A percentile compares a stretch with the other conserved stretches of the same genome.
phyloP scores from a whole-genome alignment of 2,113 vertebrate species.

The Prolemur simus region DNA sequence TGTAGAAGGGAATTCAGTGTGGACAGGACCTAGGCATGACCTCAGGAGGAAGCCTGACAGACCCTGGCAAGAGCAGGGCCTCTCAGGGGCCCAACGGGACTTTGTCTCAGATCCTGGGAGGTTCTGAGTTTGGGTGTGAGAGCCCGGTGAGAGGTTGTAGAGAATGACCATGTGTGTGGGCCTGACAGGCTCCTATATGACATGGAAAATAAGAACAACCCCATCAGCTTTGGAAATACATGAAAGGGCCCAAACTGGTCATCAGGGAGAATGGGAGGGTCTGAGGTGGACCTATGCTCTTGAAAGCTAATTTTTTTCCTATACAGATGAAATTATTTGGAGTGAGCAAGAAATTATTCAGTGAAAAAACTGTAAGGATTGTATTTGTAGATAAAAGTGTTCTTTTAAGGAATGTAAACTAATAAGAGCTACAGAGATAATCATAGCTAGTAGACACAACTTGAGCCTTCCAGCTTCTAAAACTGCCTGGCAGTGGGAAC shows the following conservation, averaged over 20 bases:
- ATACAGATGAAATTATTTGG: not conserved
- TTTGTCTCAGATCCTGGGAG: not conserved
- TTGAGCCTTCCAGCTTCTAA: not conserved
- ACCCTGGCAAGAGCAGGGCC: not conserved
- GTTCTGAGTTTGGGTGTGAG: not conserved
- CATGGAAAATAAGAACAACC: not conserved
- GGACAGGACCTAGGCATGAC: not conserved
- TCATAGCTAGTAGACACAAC: not conserved
- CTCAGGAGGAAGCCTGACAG: not conserved
- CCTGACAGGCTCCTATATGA: not conserved
- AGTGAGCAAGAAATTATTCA: not conserved
- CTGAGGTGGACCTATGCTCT: not conserved
- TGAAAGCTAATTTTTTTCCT: not conserved
- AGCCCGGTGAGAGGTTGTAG: not conserved
- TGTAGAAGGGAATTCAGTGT: not conserved
- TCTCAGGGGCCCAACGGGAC: not conserved
- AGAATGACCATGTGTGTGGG: not conserved
- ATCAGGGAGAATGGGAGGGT: not conserved
- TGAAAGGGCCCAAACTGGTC: not conserved
- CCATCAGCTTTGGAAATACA: not conserved
- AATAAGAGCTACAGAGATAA: not conserved
- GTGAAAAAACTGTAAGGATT: not conserved
- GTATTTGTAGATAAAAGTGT: slow-evolving; percentile 7
- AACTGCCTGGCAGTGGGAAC: slow-evolving; percentile 4
- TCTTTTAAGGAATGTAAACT: not conserved